Conservation (phyloP, 2,113 vertebrate genomes). For the Toxotes chatareus region DNA sequence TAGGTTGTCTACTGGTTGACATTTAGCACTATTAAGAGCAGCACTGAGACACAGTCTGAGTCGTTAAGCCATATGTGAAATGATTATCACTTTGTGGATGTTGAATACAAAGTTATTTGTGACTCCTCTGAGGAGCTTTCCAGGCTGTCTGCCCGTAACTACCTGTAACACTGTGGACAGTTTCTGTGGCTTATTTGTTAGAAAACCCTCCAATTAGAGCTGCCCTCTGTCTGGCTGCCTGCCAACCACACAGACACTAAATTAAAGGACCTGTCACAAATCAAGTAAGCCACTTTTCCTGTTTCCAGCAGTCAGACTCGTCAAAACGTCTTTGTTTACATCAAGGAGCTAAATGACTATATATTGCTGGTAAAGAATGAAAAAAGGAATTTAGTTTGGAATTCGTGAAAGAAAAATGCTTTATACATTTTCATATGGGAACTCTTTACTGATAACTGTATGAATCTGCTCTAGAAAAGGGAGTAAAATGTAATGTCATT, state of each 20-base stretch:
- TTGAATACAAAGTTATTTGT: not conserved
- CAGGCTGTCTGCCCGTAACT: constrained; percentile 7
- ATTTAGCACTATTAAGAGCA: not conserved
- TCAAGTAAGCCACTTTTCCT: constrained; percentile 24
- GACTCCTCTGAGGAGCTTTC: not conserved
- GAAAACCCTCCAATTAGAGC: constrained; percentile 70
- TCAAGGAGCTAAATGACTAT: not conserved
- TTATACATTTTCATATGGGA: not conserved
- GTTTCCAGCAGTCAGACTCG: constrained; percentile 17
- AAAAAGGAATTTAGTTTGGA: not conserved
- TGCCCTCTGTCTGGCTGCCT: constrained; percentile 44
- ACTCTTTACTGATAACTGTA: not conserved
- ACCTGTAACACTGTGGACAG: constrained; percentile 32
- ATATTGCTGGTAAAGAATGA: not conserved
- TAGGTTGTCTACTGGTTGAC: no score
- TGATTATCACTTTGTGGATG: not conserved
- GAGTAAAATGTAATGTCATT: not conserved
- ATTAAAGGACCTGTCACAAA: constrained; percentile 50
- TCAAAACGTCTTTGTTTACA: constrained; percentile 18
- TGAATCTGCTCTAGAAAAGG: not conserved
- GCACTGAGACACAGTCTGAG: not conserved
- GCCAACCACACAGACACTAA: constrained; percentile 46
- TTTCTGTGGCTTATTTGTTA: constrained; percentile 36
- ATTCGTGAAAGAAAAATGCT: not conserved
- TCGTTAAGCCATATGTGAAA: not conserved